These are phyloP conservation scores for Phenacoccus solenopsis DNA, from an alignment of 1,140 invertebrate genomes.

Conservation along the genomic window DNA sequence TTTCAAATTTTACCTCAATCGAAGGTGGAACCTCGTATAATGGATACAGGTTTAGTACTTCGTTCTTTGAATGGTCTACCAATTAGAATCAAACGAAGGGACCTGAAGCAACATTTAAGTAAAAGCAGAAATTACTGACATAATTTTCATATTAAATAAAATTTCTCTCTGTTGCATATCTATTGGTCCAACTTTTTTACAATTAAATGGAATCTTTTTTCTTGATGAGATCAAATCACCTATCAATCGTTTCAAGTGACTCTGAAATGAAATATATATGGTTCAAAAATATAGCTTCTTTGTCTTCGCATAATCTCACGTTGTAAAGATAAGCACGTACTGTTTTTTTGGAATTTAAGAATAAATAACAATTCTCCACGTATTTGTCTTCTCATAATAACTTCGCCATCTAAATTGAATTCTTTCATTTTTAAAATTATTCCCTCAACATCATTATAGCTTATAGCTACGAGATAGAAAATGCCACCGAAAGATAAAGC, in stretches of 20 bases:
- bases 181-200: too few species aligned
- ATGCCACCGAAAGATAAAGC: slow-evolving; percentile 10
- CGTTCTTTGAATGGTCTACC: not conserved
- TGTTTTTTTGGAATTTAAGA: not conserved
- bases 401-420: not conserved
- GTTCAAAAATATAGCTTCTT: too few species aligned
- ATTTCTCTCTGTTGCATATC: too few species aligned
- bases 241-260: too few species aligned
- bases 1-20: slow-evolving; percentile 31
- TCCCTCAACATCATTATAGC: slow-evolving; percentile 16
- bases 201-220: too few species aligned
- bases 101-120: not conserved
- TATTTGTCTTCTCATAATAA: not conserved
- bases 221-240: too few species aligned
- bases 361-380: not conserved
- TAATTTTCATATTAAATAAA: too few species aligned
- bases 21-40: not conserved
- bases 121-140: too few species aligned
- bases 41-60: not conserved
- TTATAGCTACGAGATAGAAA: slow-evolving; percentile 18
- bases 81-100: not conserved
- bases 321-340: too few species aligned
- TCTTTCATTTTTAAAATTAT: not conserved
- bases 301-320: too few species aligned
- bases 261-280: too few species aligned